A percentile compares a stretch with the other conserved stretches of the same genome.
phyloP scores from a whole-genome alignment of 2,797 vertebrate species.

The Saxicola maurus region DNA sequence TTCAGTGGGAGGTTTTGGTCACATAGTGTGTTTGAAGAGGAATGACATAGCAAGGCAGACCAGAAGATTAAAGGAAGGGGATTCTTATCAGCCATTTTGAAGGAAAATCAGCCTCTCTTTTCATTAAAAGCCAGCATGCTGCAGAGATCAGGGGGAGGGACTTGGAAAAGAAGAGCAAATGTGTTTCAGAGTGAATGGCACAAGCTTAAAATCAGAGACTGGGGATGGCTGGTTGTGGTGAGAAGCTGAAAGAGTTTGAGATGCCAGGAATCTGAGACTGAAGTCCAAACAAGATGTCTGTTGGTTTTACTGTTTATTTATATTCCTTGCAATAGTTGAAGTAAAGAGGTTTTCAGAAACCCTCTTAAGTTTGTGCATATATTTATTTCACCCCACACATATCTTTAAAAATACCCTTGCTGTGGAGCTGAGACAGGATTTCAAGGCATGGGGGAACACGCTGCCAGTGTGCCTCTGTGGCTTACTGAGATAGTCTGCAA shows the following conservation, averaged over 20 bases:
- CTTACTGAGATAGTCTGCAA: background rate
- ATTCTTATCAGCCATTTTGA: background rate
- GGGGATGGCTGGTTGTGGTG: background rate
- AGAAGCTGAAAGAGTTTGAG: background rate
- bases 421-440: background rate
- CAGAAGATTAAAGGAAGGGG: background rate
- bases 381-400: background rate
- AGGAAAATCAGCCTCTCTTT: background rate
- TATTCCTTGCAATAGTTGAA: background rate
- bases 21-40: background rate
- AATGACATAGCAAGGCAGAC: background rate
- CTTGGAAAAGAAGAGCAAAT: background rate
- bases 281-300: background rate
- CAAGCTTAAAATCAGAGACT: background rate
- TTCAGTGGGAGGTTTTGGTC: background rate
- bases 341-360: background rate
- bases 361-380: background rate
- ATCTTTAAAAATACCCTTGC: background rate
- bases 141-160: background rate
- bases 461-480: background rate
- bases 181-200: background rate
- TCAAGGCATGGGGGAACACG: background rate
- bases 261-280: background rate
- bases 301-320: background rate
- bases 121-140: background rate